Conservation (phyloP, 1,140 invertebrate species). For the Hyles euphorbiae region DNA sequence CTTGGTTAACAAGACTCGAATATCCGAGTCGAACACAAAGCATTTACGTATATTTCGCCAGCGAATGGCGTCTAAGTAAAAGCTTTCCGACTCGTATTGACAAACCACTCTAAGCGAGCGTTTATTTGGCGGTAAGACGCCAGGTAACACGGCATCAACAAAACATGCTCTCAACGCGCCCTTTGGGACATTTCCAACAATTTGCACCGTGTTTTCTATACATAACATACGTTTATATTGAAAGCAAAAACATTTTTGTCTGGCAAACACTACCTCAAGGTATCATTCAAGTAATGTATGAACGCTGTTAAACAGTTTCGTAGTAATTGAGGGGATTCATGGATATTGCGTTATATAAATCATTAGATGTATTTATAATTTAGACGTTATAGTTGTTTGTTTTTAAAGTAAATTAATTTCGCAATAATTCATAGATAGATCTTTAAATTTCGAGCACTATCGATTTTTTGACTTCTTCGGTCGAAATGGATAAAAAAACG, state of each 20-base stretch:
- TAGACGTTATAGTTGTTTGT: too few species aligned
- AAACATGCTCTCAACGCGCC: slow-evolving; percentile 24
- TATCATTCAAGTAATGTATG: slow-evolving; percentile 8
- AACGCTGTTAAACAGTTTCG: too few species aligned
- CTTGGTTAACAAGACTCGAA: too few species aligned
- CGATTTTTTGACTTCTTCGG: too few species aligned
- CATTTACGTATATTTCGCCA: background rate
- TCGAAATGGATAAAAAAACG: too few species aligned
- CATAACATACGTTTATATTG: slow-evolving; percentile 8
- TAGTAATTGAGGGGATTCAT: too few species aligned
- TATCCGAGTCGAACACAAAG: too few species aligned
- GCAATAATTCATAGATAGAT: too few species aligned
- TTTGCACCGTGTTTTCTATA: slow-evolving; percentile 21
- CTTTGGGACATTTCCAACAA: slow-evolving; percentile 22
- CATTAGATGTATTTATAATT: too few species aligned
- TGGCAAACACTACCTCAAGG: slow-evolving; percentile 16
- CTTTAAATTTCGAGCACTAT: too few species aligned
- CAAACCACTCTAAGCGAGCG: slow-evolving; percentile 27
- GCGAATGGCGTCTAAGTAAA: slow-evolving; percentile 17
- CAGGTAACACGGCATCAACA: slow-evolving; percentile 26
- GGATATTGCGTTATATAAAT: too few species aligned
- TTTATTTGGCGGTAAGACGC: slow-evolving; percentile 27
- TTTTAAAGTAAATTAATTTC: too few species aligned
- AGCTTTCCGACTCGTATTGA: slow-evolving; percentile 28
- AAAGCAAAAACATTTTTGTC: slow-evolving; percentile 17